Conservation (phyloP, 2,888 invertebrate species). For the Polymixis flavicincta region DNA sequence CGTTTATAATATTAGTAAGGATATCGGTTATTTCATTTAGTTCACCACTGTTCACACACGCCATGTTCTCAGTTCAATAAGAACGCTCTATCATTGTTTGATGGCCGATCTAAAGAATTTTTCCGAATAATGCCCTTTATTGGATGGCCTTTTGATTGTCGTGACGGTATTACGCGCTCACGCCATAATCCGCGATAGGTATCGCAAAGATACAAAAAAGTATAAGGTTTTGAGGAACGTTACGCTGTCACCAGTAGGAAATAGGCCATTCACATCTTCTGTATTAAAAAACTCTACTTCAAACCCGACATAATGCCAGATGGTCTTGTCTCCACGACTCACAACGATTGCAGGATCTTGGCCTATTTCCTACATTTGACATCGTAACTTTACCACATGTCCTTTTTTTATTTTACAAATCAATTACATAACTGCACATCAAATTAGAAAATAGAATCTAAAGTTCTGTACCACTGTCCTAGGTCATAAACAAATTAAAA, state of each 20-base stretch:
- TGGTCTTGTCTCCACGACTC: too few species aligned
- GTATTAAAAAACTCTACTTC: too few species aligned
- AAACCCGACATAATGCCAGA: too few species aligned
- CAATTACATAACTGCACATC: neutral
- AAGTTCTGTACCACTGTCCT: neutral
- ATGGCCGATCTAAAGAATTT: slow-evolving; percentile 51
- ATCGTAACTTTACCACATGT: too few species aligned
- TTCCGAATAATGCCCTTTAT: slow-evolving; percentile 48
- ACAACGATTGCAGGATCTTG: too few species aligned
- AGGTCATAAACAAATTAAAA: neutral
- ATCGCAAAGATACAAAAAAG: neutral
- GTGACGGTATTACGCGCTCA: neutral
- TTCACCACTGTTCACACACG: slow-evolving; percentile 13
- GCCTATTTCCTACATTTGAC: too few species aligned
- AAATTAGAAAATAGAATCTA: neutral
- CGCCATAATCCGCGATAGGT: neutral
- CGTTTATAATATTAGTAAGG: too few species aligned
- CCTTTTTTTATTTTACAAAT: too few species aligned
- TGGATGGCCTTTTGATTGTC: slow-evolving; percentile 18
- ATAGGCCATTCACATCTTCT: neutral
- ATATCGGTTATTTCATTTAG: neutral
- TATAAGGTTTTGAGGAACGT: neutral
- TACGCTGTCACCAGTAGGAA: neutral
- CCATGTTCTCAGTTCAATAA: slow-evolving; percentile 47
- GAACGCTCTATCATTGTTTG: slow-evolving; percentile 47